Conservation (phyloP, 2,797 vertebrate genomes). For the Neopelma chrysocephalum region DNA sequence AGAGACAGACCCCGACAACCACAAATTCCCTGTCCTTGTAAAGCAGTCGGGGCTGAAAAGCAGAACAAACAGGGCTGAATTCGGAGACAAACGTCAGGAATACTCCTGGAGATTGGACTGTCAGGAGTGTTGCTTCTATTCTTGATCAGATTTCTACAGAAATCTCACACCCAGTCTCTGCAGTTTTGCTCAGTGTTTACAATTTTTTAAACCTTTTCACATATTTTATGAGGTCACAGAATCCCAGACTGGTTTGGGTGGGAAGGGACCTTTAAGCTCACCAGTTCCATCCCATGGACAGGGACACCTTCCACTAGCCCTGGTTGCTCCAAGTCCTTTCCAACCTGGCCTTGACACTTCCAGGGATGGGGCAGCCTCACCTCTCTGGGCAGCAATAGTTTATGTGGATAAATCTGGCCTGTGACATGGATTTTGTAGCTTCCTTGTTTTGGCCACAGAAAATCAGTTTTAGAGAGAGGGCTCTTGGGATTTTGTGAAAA, state of each 20-base stretch:
- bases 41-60: not conserved
- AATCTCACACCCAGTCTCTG: not conserved
- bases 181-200: not conserved
- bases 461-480: not conserved
- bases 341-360: not conserved
- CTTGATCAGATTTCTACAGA: not conserved
- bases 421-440: too few species aligned
- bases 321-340: fast-evolving
- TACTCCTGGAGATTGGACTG: not conserved
- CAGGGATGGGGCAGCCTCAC: not conserved
- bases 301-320: not conserved
- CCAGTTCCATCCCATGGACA: not conserved
- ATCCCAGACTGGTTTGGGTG: not conserved
- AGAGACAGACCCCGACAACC: not conserved
- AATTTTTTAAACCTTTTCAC: not conserved
- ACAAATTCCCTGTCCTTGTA: not conserved
- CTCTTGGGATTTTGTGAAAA: not conserved
- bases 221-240: not conserved
- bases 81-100: not conserved
- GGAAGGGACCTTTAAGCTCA: not conserved
- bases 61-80: not conserved
- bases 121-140: fast-evolving
- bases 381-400: not conserved
- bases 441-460: not conserved
- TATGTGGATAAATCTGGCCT: not conserved